These are phyloP conservation scores for Pseudoatta argentina DNA, from an alignment of 1,140 invertebrate species.

Conservation along the genomic window DNA sequence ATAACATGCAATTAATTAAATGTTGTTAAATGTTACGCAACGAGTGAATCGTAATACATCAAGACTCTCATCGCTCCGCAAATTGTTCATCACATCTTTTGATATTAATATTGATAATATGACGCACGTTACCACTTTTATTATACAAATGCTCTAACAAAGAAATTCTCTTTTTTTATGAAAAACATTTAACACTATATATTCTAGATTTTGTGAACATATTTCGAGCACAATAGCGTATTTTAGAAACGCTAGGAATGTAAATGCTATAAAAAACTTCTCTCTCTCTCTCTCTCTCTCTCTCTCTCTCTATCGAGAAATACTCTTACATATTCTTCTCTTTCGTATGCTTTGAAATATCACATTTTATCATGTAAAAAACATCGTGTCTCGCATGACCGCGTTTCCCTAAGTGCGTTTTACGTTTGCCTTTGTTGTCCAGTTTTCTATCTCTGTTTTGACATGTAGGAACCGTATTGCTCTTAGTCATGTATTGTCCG, in stretches of 20 bases:
- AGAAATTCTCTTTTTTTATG: not conserved
- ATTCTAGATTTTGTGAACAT: not conserved
- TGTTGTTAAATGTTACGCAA: not conserved
- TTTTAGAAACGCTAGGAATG: not conserved
- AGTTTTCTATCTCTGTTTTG: not conserved
- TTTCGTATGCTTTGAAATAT: conserved; percentile 12
- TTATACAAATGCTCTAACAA: not conserved
- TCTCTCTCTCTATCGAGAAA: not conserved
- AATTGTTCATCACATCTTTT: not conserved
- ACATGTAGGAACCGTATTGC: not conserved
- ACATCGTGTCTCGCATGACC: conserved; percentile 11
- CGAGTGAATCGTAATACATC: not conserved
- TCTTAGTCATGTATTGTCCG: conserved; percentile 3
- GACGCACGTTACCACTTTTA: not conserved
- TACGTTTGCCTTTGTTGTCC: not conserved
- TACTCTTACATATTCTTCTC: conserved; percentile 14
- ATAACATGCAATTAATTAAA: conserved; percentile 45
- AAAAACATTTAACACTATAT: not conserved
- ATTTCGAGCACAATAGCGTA: not conserved
- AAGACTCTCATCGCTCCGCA: not conserved
- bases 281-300: too few relatives aligned
- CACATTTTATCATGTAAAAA: not conserved
- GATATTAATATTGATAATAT: conserved; percentile 14
- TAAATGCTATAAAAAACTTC: conserved; percentile 17
- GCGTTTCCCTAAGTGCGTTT: conserved; percentile 36